phyloP scores from a whole-genome alignment of 1,140 invertebrate genomes.

The Prorops nasuta region DNA sequence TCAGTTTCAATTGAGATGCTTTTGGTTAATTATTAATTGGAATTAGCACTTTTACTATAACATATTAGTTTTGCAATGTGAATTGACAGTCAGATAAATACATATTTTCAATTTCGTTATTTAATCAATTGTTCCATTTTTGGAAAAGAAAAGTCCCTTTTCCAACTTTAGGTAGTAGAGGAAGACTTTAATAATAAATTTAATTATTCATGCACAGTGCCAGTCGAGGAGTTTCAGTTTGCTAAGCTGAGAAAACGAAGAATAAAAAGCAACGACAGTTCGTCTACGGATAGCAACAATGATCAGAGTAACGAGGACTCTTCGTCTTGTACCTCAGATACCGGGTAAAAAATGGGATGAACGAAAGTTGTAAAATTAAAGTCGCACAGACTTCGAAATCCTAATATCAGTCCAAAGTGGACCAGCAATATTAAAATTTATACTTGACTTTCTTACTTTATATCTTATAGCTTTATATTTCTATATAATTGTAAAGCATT shows the following conservation, averaged over 20 bases:
- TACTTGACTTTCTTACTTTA: too few relatives aligned
- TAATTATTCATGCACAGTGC: slow-evolving; percentile 47
- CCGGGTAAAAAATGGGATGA: slow-evolving; percentile 37
- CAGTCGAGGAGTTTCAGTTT: slow-evolving; percentile 52
- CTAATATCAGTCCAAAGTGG: too few relatives aligned
- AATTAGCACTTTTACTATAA: slow-evolving; percentile 18
- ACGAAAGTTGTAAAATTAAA: slow-evolving; percentile 1
- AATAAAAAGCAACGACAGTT: slow-evolving; percentile 56
- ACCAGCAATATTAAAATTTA: too few relatives aligned
- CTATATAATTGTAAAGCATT: too few relatives aligned
- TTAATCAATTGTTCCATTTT: too few relatives aligned
- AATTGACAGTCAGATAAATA: neutral
- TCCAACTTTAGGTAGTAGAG: too few relatives aligned
- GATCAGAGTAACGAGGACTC: slow-evolving; percentile 55
- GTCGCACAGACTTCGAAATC: neutral
- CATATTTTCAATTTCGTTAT: neutral
- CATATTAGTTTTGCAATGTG: neutral
- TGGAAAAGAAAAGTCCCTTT: too few relatives aligned
- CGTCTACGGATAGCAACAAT: slow-evolving; percentile 57
- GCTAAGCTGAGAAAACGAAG: slow-evolving; percentile 47
- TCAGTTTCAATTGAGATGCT: neutral
- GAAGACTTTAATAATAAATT: too few relatives aligned
- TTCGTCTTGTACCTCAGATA: slow-evolving; percentile 56
- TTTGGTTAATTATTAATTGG: neutral
- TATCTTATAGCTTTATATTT: too few relatives aligned